Base-by-base conservation (phyloP, 2,113 vertebrate species). In the Cynopterus brachyotis region DNA sequence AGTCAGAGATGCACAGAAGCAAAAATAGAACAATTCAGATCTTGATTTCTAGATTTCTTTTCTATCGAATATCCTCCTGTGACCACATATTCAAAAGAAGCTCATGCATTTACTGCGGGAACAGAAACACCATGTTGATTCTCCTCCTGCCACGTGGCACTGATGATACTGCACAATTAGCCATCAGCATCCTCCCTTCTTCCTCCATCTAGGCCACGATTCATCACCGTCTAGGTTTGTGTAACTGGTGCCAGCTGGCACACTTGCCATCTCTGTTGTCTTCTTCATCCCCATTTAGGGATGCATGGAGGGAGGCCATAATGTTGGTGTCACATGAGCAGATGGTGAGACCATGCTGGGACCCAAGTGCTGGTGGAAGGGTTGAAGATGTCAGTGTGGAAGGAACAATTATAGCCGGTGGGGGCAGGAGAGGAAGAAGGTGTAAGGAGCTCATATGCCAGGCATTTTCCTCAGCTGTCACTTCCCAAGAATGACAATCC, bases 261-360 rank as follows among this genome's bases (percentile, higher is more conserved):
- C 30, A 17, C 17, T 42, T 79, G 62, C 50, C 32, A 40, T 64
- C 91, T 78, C 91, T 0, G 13, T 64, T 85, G 90, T 91, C 67
- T 85, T 92, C 90, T 93, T 42, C 9, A 67, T 35, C 60, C 80
- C 62, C 80, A 50, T 79, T 92, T 93, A 92, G 93, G 72, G 84
- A 94, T 91, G 92, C 85, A 92, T 91, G 90, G 73, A 91, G 92
- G 50, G 95, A 95, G 85, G 76, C 88, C 95, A 96, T 96, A 80
- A 90, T 97, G 96, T 93, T 75, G 72, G 50, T 97, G 96, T 97
- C 96, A 94, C 66, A 70, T 16, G 55, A 95, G 85, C 97, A 97
- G 96, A 97, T 96, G 97, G 96, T 17, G 37, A 91, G 50, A 82
- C 78, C 42, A n/a, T 59, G 72, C 82, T 2, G 24, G 24, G 95